phyloP scores from a whole-genome alignment of 2,797 vertebrate species.

The Pachyuromys duprasi region DNA sequence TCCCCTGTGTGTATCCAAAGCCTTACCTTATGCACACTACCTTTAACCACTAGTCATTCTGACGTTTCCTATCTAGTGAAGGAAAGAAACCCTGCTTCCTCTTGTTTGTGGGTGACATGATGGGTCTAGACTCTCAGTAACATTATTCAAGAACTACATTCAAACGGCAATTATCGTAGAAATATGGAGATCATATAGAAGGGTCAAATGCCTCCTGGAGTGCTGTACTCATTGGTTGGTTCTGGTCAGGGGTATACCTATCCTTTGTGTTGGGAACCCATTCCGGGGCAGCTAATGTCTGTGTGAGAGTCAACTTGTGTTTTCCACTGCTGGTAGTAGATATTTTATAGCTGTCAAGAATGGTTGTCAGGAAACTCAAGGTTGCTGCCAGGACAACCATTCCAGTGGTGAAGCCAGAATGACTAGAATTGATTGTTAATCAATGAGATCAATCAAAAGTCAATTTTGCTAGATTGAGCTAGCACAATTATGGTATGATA shows the following conservation, averaged over 20 bases:
- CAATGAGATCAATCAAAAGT: no score
- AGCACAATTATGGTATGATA: background rate
- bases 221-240: background rate
- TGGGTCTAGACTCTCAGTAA: background rate
- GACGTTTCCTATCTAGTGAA: background rate
- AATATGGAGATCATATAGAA: background rate
- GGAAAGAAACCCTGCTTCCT: background rate
- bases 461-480: background rate
- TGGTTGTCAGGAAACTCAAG: background rate
- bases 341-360: background rate
- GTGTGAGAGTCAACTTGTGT: background rate
- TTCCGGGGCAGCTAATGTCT: background rate
- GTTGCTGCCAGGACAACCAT: background rate
- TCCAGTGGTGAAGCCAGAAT: background rate
- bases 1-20: background rate
- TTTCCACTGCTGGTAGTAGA: background rate
- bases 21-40: rapidly evolving
- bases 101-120: background rate
- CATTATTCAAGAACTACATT: conserved; percentile 13
- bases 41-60: background rate
- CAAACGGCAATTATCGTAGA: background rate
- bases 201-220: background rate
- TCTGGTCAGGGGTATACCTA: background rate
- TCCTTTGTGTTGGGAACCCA: background rate
- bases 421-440: background rate